Conservation (phyloP, 2,888 invertebrate genomes). For the Mimas tiliae region DNA sequence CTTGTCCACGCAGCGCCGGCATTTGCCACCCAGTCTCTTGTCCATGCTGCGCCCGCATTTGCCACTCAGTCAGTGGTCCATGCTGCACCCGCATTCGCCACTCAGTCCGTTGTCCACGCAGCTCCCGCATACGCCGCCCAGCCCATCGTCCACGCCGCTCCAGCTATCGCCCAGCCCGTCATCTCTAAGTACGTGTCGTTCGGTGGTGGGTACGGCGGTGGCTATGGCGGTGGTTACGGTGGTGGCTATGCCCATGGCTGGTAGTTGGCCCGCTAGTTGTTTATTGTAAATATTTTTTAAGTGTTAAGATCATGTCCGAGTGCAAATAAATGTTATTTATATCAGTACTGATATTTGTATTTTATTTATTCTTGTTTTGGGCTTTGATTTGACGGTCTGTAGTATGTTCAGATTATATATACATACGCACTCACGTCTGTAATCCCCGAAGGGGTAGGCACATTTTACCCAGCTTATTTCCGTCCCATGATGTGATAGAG, state of each 20-base stretch:
- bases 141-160: slow-evolving; percentile 41
- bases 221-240: slow-evolving; percentile 36
- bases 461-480: too few relatives aligned
- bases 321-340: slow-evolving; percentile 62
- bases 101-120: slow-evolving; percentile 54
- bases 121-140: slow-evolving; percentile 55
- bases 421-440: too few relatives aligned
- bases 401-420: too few relatives aligned
- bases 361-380: slow-evolving; percentile 36
- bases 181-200: slow-evolving; percentile 52
- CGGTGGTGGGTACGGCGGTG: slow-evolving; percentile 34
- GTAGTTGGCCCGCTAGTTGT: slow-evolving; percentile 53
- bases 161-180: slow-evolving; percentile 58
- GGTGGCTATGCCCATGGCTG: slow-evolving; percentile 65
- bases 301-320: slow-evolving; percentile 76
- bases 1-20: slow-evolving; percentile 47
- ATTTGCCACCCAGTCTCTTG: slow-evolving; percentile 50
- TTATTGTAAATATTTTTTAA: slow-evolving; percentile 49
- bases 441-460: too few relatives aligned
- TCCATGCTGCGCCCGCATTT: slow-evolving; percentile 48
- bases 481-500: too few relatives aligned
- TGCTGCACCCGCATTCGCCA: slow-evolving; percentile 45
- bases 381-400: background rate
- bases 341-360: slow-evolving; percentile 53
- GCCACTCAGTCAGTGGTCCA: slow-evolving; percentile 58